Conservation (phyloP, 2,113 vertebrate species). For the Boulengeromyrus knoepffleri region DNA sequence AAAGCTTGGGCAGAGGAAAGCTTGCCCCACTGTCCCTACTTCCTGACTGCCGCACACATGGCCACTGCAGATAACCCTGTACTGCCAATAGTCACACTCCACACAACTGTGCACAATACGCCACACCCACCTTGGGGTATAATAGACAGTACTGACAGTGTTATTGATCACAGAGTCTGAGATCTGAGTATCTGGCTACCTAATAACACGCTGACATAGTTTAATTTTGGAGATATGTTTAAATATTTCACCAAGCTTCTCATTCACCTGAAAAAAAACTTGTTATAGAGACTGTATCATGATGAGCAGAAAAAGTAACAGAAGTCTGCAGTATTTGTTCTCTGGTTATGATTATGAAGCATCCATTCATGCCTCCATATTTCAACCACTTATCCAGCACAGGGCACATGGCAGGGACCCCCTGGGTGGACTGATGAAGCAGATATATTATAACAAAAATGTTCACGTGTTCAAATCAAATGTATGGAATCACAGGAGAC, state of each 20-base stretch:
- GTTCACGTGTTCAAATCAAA: not conserved
- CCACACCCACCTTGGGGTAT: not conserved
- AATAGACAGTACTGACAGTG: not conserved
- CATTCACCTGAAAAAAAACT: not conserved
- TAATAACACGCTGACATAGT: not conserved
- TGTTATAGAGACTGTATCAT: not conserved
- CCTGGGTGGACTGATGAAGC: not conserved
- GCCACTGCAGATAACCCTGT: not conserved
- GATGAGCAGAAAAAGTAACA: not conserved
- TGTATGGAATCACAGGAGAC: not conserved
- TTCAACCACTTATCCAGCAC: not conserved
- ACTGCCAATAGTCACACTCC: not conserved
- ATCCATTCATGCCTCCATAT: not conserved
- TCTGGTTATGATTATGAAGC: not conserved
- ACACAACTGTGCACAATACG: not conserved
- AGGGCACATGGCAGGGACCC: not conserved
- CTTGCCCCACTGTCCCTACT: not conserved
- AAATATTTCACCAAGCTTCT: constrained; percentile 7
- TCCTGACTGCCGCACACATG: not conserved
- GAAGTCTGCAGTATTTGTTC: not conserved
- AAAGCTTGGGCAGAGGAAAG: not conserved
- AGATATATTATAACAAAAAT: not conserved
- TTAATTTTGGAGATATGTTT: not conserved
- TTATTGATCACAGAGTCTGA: not conserved
- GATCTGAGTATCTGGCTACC: not conserved